Evolutionary conservation across 2,113 vertebrate genomes (phyloP).

Genomic region (Typhlomys cinereus): DNA sequence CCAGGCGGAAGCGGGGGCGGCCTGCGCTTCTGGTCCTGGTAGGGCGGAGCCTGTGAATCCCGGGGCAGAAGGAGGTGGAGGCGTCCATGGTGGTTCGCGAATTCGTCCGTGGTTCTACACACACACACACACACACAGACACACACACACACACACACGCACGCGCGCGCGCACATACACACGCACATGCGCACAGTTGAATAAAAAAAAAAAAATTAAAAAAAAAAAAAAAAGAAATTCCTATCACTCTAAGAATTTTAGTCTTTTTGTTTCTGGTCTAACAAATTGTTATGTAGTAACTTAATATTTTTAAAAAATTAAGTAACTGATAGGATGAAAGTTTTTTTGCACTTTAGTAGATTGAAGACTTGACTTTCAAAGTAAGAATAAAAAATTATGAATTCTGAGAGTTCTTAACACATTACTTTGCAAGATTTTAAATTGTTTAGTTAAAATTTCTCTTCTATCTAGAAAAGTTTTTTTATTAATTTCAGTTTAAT

Average conservation of each 20-base stretch:
- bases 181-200: too few relatives aligned
- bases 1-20: too few relatives aligned
- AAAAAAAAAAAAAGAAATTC: too few relatives aligned
- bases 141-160: too few relatives aligned
- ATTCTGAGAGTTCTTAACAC: constrained; percentile 83
- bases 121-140: too few relatives aligned
- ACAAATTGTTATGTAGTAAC: constrained; percentile 72
- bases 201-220: too few relatives aligned
- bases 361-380: constrained; percentile 65
- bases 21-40: too few relatives aligned
- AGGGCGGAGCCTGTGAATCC: too few relatives aligned
- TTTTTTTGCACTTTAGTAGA: constrained; percentile 79
- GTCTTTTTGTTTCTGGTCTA: constrained; percentile 72
- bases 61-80: too few relatives aligned
- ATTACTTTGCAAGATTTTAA: constrained; percentile 72
- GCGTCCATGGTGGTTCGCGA: too few relatives aligned
- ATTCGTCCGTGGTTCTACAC: too few relatives aligned
- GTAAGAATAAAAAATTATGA: constrained; percentile 81
- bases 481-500: constrained; percentile 69
- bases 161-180: too few relatives aligned
- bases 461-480: constrained; percentile 71
- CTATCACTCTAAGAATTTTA: constrained; percentile 73
- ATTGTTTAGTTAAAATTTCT: constrained; percentile 75
- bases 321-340: constrained; percentile 68
- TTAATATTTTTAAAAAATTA: constrained; percentile 81